Evolutionary conservation across 2,797 vertebrate species (phyloP).

Genomic region (Cossypha dichroa): DNA sequence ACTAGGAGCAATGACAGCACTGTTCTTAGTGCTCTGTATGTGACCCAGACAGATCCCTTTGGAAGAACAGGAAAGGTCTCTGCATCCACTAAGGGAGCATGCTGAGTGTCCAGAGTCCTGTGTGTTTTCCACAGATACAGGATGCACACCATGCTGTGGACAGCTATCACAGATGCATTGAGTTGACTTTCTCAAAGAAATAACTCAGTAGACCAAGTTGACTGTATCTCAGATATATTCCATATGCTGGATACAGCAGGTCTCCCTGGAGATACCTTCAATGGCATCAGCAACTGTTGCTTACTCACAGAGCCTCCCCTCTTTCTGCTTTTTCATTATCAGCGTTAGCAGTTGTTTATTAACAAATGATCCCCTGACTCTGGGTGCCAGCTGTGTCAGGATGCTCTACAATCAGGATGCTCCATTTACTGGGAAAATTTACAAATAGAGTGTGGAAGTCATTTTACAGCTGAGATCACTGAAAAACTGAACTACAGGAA

Average conservation of each 20-base stretch:
- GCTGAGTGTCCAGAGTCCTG: rapidly evolving
- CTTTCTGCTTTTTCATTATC: background rate
- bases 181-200: background rate
- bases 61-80: background rate
- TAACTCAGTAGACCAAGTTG: background rate
- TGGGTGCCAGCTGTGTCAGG: background rate
- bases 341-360: background rate
- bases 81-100: background rate
- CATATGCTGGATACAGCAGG: background rate
- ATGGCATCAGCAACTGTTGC: background rate
- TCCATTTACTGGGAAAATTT: background rate
- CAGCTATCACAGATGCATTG: rapidly evolving
- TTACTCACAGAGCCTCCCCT: background rate
- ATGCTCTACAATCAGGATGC: background rate
- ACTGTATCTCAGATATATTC: background rate
- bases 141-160: background rate
- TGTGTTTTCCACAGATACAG: background rate
- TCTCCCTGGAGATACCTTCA: background rate
- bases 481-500: background rate
- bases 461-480: background rate
- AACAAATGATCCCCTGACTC: background rate
- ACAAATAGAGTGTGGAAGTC: background rate
- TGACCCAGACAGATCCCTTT: background rate
- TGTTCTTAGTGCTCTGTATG: background rate
- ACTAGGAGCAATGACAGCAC: conserved; percentile 3